Percentiles rank a stretch among this genome's conserved stretches.
These are phyloP conservation scores for Oriolus oriolus DNA, from an alignment of 2,113 vertebrate genomes.

Conservation along the genomic window DNA sequence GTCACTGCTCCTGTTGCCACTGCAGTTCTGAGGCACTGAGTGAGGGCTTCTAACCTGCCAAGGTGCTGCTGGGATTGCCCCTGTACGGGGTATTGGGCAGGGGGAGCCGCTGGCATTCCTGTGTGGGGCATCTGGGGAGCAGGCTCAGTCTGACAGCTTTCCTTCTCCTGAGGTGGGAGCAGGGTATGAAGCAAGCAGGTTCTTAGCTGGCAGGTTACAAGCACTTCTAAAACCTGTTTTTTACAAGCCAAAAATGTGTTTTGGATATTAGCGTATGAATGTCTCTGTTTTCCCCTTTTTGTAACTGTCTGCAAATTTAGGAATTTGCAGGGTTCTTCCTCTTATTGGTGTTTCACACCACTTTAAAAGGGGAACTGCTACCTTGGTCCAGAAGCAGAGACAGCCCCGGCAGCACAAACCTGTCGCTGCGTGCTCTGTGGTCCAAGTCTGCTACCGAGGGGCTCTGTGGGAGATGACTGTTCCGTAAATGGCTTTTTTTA, in stretches of 20 bases:
- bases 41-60: background rate
- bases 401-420: background rate
- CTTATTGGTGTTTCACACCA: rapidly evolving
- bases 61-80: background rate
- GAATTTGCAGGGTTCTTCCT: background rate
- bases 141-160: background rate
- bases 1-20: background rate
- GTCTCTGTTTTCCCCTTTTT: background rate
- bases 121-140: background rate
- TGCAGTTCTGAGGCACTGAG: background rate
- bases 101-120: background rate
- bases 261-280: background rate
- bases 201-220: background rate
- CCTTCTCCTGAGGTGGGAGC: background rate
- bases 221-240: background rate
- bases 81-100: rapidly evolving
- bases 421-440: background rate
- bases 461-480: background rate
- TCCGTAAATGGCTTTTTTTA: background rate
- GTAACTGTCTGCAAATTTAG: background rate
- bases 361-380: background rate
- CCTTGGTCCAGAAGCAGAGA: background rate
- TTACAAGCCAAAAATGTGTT: background rate
- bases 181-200: background rate
- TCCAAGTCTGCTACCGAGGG: rapidly evolving